These are phyloP conservation scores for Zaprionus inermis DNA, from an alignment of 1,140 invertebrate species.

Conservation along the genomic window DNA sequence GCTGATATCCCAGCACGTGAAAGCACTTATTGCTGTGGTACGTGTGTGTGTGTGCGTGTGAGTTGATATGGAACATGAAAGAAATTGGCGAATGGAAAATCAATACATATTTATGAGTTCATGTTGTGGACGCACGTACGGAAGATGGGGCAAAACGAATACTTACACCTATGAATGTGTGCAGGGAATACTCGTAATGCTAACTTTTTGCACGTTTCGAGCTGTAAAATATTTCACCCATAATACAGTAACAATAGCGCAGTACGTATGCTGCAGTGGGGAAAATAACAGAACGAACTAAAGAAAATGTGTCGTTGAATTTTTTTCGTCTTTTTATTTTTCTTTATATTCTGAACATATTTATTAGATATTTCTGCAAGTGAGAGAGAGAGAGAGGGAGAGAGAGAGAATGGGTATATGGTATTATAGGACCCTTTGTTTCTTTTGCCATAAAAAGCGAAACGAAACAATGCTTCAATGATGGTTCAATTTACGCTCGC, in stretches of 20 bases:
- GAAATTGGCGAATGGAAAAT: conserved; percentile 69
- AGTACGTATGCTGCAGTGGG: conserved; percentile 20
- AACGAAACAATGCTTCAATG: conserved; percentile 17
- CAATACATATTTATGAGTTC: conserved; percentile 80
- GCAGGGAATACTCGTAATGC: conserved; percentile 10
- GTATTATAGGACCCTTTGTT: conserved; percentile 4
- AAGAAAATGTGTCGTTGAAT: not conserved
- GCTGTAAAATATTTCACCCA: conserved; percentile 61
- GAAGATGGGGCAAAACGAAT: conserved; percentile 61
- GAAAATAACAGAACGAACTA: not conserved
- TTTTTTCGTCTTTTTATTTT: not conserved
- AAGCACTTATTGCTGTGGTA: conserved; percentile 37
- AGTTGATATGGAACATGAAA: conserved; percentile 41
- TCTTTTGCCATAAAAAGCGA: not conserved
- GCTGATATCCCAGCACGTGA: conserved; percentile 37
- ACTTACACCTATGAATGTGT: conserved; percentile 43
- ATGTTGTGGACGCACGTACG: conserved; percentile 72
- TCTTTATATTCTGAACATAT: conserved; percentile 11
- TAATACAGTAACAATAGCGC: conserved; percentile 20
- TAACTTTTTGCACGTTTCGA: conserved; percentile 60
- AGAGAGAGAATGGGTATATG: not conserved
- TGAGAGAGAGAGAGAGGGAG: no score
- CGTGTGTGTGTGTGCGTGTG: conserved; percentile 11
- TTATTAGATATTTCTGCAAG: conserved; percentile 28
- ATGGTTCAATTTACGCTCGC: conserved; percentile 17